phyloP scores from a whole-genome alignment of 2,113 vertebrate species.

The Archocentrus centrarchus region DNA sequence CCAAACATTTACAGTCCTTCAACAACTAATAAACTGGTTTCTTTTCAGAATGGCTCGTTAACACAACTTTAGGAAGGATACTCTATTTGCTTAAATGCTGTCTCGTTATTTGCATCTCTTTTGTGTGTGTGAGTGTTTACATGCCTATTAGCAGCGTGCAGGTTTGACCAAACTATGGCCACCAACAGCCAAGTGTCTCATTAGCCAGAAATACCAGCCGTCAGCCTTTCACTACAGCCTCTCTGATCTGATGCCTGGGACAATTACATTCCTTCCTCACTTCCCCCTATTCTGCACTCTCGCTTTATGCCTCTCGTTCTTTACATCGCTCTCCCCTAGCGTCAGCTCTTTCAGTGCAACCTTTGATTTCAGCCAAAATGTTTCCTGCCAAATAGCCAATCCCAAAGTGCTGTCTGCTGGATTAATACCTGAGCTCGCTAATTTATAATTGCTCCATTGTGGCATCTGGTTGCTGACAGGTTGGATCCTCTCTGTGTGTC shows the following conservation, averaged over 20 bases:
- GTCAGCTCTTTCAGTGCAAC: slow-evolving; percentile 65
- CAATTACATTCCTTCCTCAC: slow-evolving; percentile 35
- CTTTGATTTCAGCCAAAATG: slow-evolving; percentile 62
- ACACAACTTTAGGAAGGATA: background rate
- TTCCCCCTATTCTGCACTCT: slow-evolving; percentile 22
- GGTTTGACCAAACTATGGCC: slow-evolving; percentile 47
- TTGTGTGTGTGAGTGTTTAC: slow-evolving; percentile 14
- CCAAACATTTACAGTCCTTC: slow-evolving; percentile 6
- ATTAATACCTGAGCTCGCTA: slow-evolving; percentile 70
- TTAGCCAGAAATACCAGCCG: slow-evolving; percentile 63
- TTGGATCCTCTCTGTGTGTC: slow-evolving; percentile 28
- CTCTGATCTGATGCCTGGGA: slow-evolving; percentile 59
- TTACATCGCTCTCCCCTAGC: slow-evolving; percentile 34
- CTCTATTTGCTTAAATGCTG: background rate
- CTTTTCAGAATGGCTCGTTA: background rate
- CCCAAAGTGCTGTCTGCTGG: slow-evolving; percentile 64
- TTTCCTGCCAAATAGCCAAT: slow-evolving; percentile 67
- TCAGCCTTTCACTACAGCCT: slow-evolving; percentile 49
- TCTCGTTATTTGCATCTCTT: slow-evolving; percentile 13
- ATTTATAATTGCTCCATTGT: slow-evolving; percentile 74
- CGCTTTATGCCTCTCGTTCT: slow-evolving; percentile 40
- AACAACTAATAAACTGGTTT: background rate
- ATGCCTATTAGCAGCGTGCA: slow-evolving; percentile 16
- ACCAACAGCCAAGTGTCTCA: slow-evolving; percentile 64
- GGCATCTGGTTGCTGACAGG: slow-evolving; percentile 57